Percentiles rank a stretch among this genome's conserved stretches.
Evolutionary conservation across 2,888 invertebrate species (phyloP).

Genomic region (Acanthopleura granulata): DNA sequence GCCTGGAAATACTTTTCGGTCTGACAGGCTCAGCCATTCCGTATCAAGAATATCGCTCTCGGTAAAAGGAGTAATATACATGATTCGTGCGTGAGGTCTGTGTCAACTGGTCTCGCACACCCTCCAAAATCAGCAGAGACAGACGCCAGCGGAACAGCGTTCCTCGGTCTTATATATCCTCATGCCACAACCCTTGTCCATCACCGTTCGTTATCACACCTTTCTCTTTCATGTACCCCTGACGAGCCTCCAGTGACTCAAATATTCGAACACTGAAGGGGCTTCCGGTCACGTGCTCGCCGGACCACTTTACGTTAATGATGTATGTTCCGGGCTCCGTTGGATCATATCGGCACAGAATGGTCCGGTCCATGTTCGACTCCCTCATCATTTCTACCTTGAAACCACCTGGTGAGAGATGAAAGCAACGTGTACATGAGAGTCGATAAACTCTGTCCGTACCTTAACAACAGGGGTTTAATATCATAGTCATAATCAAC

Average conservation of each 20-base stretch:
- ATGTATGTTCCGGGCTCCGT: constrained; percentile 98
- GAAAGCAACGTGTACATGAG: background rate
- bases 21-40: too few relatives aligned
- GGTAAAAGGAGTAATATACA: too few relatives aligned
- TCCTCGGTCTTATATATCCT: constrained; percentile 1
- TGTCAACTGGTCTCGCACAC: too few relatives aligned
- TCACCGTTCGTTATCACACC: background rate
- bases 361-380: constrained; percentile 96
- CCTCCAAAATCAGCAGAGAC: too few relatives aligned
- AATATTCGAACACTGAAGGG: constrained; percentile 99
- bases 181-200: background rate
- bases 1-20: too few relatives aligned
- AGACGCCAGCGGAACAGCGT: too few relatives aligned
- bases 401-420: constrained; percentile 84
- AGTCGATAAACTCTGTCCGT: background rate
- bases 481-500: too few relatives aligned
- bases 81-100: too few relatives aligned
- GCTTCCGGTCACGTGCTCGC: constrained; percentile 97
- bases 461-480: too few relatives aligned
- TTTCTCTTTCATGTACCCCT: constrained; percentile 22
- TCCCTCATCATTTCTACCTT: constrained; percentile 99
- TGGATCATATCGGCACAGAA: constrained; percentile 97
- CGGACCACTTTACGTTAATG: constrained; percentile 98
- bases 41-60: too few relatives aligned
- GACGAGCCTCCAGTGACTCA: constrained; percentile 95